A percentile compares a stretch with the other conserved stretches of the same genome.
These are phyloP conservation scores for Hofmannophila pseudospretella DNA, from an alignment of 2,888 invertebrate genomes.

Conservation along the genomic window DNA sequence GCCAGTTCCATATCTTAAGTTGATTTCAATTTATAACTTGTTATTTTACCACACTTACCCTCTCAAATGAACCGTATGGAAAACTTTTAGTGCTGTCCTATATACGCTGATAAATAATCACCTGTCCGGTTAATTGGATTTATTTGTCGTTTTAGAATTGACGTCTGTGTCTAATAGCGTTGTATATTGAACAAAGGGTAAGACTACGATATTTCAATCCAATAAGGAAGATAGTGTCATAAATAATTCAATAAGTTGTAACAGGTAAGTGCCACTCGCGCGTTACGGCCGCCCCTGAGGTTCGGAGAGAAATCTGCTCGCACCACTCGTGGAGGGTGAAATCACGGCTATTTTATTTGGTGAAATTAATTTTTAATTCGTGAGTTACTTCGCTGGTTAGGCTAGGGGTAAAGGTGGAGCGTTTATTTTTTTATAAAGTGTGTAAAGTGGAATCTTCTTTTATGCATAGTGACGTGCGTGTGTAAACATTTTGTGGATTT, in stretches of 20 bases:
- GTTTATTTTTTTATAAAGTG: neutral
- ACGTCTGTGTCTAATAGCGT: slow-evolving; percentile 29
- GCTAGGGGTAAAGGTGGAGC: slow-evolving; percentile 19
- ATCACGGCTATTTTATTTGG: slow-evolving; percentile 59
- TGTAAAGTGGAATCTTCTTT: neutral
- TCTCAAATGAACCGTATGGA: slow-evolving; percentile 15
- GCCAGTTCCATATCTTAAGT: slow-evolving; percentile 28
- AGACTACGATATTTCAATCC: slow-evolving; percentile 62
- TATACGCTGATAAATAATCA: slow-evolving; percentile 9
- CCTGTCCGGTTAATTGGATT: slow-evolving; percentile 9
- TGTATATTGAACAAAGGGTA: slow-evolving; percentile 38
- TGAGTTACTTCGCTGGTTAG: slow-evolving; percentile 25
- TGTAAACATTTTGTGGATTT: too few species aligned
- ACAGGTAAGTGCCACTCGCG: slow-evolving; percentile 70
- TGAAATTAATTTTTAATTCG: slow-evolving; percentile 58
- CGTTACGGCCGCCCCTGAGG: slow-evolving; percentile 60
- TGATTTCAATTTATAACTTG: slow-evolving; percentile 25
- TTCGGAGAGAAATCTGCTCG: slow-evolving; percentile 39
- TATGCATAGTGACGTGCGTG: neutral
- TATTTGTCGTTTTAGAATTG: slow-evolving; percentile 19
- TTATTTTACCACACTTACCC: slow-evolving; percentile 12
- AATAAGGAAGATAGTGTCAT: slow-evolving; percentile 69
- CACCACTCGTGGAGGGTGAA: slow-evolving; percentile 39
- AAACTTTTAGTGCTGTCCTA: slow-evolving; percentile 18
- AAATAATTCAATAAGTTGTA: slow-evolving; percentile 73